phyloP scores from a whole-genome alignment of 1,140 invertebrate species.

The Oreohelix idahoensis region DNA sequence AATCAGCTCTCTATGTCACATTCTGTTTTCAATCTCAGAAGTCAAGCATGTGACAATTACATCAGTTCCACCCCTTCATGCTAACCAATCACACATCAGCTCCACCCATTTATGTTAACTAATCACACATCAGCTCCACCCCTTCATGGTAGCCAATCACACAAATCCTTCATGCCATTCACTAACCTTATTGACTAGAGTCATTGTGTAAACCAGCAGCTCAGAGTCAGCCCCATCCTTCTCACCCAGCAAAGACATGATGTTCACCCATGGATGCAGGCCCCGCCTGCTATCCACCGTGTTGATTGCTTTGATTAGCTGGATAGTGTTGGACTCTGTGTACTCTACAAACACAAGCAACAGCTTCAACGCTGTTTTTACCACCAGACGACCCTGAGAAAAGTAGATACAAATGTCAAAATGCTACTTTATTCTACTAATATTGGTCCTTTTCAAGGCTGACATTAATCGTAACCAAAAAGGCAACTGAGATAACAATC shows the following conservation, averaged over 20 bases:
- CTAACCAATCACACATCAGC: too few species aligned
- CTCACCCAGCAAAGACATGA: slow-evolving; percentile 93
- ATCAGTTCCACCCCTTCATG: too few species aligned
- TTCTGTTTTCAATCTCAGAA: too few species aligned
- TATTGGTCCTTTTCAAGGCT: too few species aligned
- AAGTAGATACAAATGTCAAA: neutral
- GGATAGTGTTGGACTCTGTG: slow-evolving; percentile 90
- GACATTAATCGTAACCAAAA: too few species aligned
- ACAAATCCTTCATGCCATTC: too few species aligned
- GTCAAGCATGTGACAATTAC: too few species aligned
- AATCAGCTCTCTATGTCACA: too few species aligned
- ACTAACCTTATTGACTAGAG: slow-evolving; percentile 89
- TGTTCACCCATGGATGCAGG: slow-evolving; percentile 83
- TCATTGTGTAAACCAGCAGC: slow-evolving; percentile 95
- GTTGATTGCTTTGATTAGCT: slow-evolving; percentile 83
- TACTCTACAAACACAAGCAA: slow-evolving; percentile 99
- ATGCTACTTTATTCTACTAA: neutral
- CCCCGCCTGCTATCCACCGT: slow-evolving; percentile 86
- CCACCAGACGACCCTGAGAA: slow-evolving; percentile 90
- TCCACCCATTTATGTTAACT: too few species aligned
- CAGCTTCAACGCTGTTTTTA: slow-evolving; percentile 97
- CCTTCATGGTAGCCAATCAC: too few species aligned
- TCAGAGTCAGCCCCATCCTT: slow-evolving; percentile 96
- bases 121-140: too few species aligned
- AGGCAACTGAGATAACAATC: too few species aligned